phyloP scores from a whole-genome alignment of 2,113 vertebrate genomes.

The Colistium nudipinnis region DNA sequence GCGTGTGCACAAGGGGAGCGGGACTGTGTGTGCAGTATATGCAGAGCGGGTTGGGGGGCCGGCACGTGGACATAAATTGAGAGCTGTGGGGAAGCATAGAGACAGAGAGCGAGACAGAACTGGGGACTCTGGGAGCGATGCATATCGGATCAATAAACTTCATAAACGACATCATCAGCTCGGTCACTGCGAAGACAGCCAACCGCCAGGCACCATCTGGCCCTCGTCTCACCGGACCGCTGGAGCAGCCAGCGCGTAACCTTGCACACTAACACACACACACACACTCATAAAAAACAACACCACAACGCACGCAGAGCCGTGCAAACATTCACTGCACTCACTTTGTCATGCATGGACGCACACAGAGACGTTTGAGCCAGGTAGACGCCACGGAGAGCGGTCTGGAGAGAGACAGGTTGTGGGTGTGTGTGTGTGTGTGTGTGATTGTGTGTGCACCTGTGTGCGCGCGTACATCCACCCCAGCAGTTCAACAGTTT shows the following conservation, averaged over 20 bases:
- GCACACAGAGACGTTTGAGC: conserved; percentile 45
- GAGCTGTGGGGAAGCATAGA: conserved; percentile 40
- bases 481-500: conserved; percentile 56
- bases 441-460: neutral
- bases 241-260: conserved; percentile 66
- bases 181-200: conserved; percentile 71
- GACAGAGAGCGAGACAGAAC: conserved; percentile 56
- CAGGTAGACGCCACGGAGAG: conserved; percentile 61
- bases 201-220: conserved; percentile 76
- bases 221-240: conserved; percentile 61
- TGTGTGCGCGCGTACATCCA: conserved; percentile 2
- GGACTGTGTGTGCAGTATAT: conserved; percentile 16
- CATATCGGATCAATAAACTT: conserved; percentile 78
- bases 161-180: conserved; percentile 78
- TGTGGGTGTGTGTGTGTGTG: conserved; percentile 6
- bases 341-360: conserved; percentile 45
- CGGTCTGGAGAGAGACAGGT: conserved; percentile 53
- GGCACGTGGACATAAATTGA: conserved; percentile 44
- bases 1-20: neutral
- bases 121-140: conserved; percentile 62
- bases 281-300: conserved; percentile 15
- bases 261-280: conserved; percentile 51
- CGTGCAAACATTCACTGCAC: conserved; percentile 55
- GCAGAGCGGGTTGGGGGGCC: conserved; percentile 32
- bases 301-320: neutral